These are phyloP conservation scores for Sphinx pinastri DNA, from an alignment of 2,888 invertebrate species.

Conservation along the genomic window DNA sequence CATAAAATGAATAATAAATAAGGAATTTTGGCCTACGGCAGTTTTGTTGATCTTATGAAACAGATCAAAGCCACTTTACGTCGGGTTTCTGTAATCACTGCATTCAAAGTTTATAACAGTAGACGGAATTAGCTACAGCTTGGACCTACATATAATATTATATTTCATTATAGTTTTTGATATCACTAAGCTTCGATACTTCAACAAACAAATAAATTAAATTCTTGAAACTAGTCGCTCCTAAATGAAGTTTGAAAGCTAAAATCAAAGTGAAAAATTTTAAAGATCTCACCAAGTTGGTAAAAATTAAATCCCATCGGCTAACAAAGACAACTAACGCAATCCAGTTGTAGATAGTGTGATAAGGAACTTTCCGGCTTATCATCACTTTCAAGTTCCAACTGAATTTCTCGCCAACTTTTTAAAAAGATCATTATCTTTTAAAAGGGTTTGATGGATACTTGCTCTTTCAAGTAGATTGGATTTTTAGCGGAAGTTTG, in stretches of 20 bases:
- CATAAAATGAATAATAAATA: too few species aligned
- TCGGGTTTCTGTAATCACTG: too few species aligned
- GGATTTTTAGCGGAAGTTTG: not conserved
- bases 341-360: slow-evolving; percentile 11
- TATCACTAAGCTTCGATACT: too few species aligned
- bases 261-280: not conserved
- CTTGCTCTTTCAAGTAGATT: not conserved
- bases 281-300: not conserved
- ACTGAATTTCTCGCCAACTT: not conserved
- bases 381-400: slow-evolving; percentile 31
- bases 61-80: too few species aligned
- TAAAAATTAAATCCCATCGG: not conserved
- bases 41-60: too few species aligned
- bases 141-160: too few species aligned
- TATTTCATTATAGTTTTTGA: too few species aligned
- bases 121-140: too few species aligned
- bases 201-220: too few species aligned
- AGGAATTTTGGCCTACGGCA: too few species aligned
- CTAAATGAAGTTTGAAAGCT: not conserved
- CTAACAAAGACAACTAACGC: slow-evolving; percentile 14
- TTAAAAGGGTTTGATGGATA: slow-evolving; percentile 1
- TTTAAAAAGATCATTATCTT: slow-evolving; percentile 15
- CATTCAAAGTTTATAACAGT: too few species aligned
- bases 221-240: not conserved
- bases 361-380: slow-evolving; percentile 38